Evolutionary conservation across 1,140 invertebrate species (phyloP), one percentile per base, ranked within the genome.

Genomic region (Eulimnadia texana): DNA sequence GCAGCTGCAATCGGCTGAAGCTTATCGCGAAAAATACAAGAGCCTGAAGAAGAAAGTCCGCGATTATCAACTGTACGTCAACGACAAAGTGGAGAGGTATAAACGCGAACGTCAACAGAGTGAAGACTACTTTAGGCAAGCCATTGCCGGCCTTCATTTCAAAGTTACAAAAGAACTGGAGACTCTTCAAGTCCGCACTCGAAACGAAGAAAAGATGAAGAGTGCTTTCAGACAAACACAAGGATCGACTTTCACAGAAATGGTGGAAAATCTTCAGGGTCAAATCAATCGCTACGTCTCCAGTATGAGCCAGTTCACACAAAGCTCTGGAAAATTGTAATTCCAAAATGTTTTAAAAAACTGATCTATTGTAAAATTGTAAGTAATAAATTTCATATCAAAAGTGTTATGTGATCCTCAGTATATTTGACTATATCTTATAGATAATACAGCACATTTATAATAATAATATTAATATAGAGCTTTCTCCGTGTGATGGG

Each of bases 91-190:
- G 28, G 55, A 27, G 13, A 57, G 33, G 25, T 33, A 57, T 33
- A 57, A 57, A 57, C 27, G 16, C 13, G 55, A 57, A 20, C 55
- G 55, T n/a, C 55, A 57, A 20, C 55, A 33, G n/a, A 57, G 55
- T 20, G 55, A 57, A 57, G 55, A 57, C 20, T 57, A 57, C 22
- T 57, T 16, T 19, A 27, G 28, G 20, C 11, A n/a, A 6, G 55
- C 33, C 2, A 57, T 57, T 6, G 25, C 55, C 10, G 55, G 33
- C 13, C 33, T 57, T 10, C 25, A 29, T 6, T 16, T 16, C 29
- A 57, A 33, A 57, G 55, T 57, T 9, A 57, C 10, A 11, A 19
- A 13, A 19, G 55, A 57, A 20, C 19, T 57, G 6, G 1, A 57
- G 16, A 29, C 22, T 10, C 55, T 57, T 10, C 27, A 57, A 19